These are phyloP conservation scores for Phalacrocorax pelagicus DNA, from an alignment of 2,113 vertebrate species.

Conservation along the genomic window DNA sequence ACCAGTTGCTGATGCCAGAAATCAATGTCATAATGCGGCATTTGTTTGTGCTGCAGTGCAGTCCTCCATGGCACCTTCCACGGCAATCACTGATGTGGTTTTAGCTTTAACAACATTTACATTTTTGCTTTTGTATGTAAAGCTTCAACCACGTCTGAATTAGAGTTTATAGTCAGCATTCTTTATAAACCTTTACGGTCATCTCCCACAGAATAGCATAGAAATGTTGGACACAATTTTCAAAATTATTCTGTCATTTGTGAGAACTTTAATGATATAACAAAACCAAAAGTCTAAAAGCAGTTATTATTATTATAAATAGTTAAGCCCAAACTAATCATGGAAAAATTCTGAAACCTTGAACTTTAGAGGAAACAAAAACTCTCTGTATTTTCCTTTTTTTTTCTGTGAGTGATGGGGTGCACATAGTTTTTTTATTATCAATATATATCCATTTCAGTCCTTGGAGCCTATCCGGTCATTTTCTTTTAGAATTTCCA, in stretches of 20 bases:
- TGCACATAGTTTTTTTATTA: not conserved
- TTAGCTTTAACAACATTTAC: constrained; percentile 10
- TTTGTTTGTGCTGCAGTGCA: not conserved
- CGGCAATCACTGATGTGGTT: constrained; percentile 1
- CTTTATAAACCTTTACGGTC: not conserved
- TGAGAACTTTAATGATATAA: not conserved
- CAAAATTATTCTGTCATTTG: not conserved
- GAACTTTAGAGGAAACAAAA: not conserved
- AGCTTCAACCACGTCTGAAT: constrained; percentile 32
- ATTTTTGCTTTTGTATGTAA: constrained; percentile 7
- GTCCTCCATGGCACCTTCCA: not conserved
- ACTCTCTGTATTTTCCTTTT: not conserved
- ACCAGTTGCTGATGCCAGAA: not conserved
- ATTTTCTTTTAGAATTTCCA: not conserved
- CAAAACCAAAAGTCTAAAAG: not conserved
- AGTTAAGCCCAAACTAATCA: not conserved
- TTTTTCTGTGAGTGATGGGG: not conserved
- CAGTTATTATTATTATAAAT: not conserved
- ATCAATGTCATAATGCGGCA: not conserved
- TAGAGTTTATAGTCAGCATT: not conserved
- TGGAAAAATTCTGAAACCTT: not conserved
- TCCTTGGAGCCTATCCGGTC: not conserved
- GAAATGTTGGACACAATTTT: not conserved
- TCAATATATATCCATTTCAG: not conserved
- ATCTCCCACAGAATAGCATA: not conserved